Conservation (phyloP, 1,140 invertebrate species). For the Drosophila ogumai region DNA sequence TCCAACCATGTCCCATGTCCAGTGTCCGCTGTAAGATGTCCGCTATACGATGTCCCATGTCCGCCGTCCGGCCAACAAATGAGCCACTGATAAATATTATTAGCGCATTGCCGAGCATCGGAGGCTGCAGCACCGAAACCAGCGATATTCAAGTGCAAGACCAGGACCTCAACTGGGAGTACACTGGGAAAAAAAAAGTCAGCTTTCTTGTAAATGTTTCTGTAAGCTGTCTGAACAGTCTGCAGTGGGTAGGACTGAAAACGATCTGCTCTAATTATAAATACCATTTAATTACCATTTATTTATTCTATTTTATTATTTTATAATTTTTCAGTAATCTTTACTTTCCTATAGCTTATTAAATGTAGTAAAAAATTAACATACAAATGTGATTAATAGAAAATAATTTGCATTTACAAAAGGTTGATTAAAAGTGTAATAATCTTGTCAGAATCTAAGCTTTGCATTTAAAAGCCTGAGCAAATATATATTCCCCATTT, state of each 20-base stretch:
- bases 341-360: not conserved
- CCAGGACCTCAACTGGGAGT: conserved; percentile 6
- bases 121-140: conserved; percentile 17
- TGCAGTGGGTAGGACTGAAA: not conserved
- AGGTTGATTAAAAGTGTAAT: no score
- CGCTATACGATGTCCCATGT: conserved; percentile 9
- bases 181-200: not conserved
- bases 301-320: not conserved
- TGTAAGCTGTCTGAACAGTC: not conserved
- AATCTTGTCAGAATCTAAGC: not conserved
- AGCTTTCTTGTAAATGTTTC: no score
- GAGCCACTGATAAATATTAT: conserved; percentile 83
- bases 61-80: conserved; percentile 73
- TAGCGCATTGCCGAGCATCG: conserved; percentile 62
- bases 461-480: not conserved
- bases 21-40: conserved; percentile 21
- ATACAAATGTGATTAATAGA: not conserved
- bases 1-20: not conserved
- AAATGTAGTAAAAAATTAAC: not conserved
- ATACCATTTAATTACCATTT: not conserved
- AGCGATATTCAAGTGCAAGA: conserved; percentile 30
- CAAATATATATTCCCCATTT: not conserved
- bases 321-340: not conserved
- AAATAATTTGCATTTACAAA: not conserved
- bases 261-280: not conserved